A percentile compares a stretch with the other conserved stretches of the same genome.
Conservation (phyloP, 2,113 vertebrate genomes). For the Xenopus laevis region DNA sequence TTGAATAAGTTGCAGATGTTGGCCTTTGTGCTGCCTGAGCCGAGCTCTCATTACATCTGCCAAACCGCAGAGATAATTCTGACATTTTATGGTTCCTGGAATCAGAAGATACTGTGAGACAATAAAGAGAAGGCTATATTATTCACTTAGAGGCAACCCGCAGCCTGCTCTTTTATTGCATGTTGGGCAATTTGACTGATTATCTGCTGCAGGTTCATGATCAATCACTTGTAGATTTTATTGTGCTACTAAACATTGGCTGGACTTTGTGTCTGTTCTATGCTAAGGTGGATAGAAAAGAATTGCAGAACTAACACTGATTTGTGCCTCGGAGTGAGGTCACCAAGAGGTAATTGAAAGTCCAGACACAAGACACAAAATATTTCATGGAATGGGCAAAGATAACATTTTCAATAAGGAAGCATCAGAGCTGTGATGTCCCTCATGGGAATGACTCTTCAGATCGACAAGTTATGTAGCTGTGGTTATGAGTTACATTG, state of each 20-base stretch:
- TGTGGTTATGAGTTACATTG: no score
- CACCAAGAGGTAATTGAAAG: no score
- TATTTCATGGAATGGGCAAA: no score
- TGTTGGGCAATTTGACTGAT: not conserved
- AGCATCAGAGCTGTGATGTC: no score
- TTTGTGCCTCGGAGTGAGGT: not conserved
- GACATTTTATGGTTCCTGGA: slow-evolving; percentile 64
- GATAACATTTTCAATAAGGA: no score
- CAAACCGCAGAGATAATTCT: slow-evolving; percentile 66
- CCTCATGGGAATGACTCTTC: no score
- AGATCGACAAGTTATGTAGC: no score
- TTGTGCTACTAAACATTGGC: no score
- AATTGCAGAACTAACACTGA: not conserved
- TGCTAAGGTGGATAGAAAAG: not conserved
- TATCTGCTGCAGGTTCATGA: not conserved
- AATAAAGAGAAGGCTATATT: slow-evolving; percentile 49
- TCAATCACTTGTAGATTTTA: no score
- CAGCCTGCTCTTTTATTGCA: slow-evolving; percentile 19
- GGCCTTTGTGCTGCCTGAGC: slow-evolving; percentile 52
- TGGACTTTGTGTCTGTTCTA: not conserved
- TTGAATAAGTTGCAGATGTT: slow-evolving; percentile 70
- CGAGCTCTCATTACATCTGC: slow-evolving; percentile 52
- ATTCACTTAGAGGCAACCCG: slow-evolving; percentile 39
- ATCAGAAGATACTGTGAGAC: slow-evolving; percentile 49
- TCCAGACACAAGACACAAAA: no score